These are phyloP conservation scores for Belgica antarctica DNA, from an alignment of 2,888 invertebrate species.

Conservation along the genomic window DNA sequence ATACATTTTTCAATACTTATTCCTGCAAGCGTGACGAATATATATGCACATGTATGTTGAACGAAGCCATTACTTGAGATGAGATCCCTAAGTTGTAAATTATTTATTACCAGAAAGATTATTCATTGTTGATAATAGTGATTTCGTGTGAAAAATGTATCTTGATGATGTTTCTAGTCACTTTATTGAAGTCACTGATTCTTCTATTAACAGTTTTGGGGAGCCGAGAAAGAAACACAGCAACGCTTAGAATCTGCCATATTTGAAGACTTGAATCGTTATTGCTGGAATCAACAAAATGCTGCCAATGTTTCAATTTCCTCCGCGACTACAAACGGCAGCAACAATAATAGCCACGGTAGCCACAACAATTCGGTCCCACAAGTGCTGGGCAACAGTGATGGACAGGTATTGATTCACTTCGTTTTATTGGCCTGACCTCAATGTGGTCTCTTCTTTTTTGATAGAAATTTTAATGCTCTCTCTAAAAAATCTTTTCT, in stretches of 20 bases:
- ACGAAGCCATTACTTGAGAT: too few relatives aligned
- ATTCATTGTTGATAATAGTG: too few relatives aligned
- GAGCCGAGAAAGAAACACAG: conserved; percentile 64
- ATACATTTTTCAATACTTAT: too few relatives aligned
- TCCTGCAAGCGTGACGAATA: too few relatives aligned
- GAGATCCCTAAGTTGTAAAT: too few relatives aligned
- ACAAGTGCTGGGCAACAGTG: conserved; percentile 59
- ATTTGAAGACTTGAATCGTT: conserved; percentile 80
- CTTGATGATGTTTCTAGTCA: too few relatives aligned
- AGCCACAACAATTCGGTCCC: conserved; percentile 57
- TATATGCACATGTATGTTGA: too few relatives aligned
- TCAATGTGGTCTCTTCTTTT: background rate
- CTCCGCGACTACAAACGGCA: conserved; percentile 56
- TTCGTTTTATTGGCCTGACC: background rate
- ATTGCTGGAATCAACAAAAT: conserved; percentile 73
- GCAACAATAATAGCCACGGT: too few relatives aligned
- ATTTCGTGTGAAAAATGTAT: too few relatives aligned
- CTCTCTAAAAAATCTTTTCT: background rate
- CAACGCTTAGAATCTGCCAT: conserved; percentile 71
- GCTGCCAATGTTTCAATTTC: conserved; percentile 58
- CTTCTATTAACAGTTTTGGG: conserved; percentile 56
- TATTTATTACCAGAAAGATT: too few relatives aligned
- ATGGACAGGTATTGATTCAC: conserved; percentile 56
- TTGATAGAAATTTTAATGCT: conserved; percentile 7
- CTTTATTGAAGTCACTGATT: too few relatives aligned